Evolutionary conservation across 2,797 vertebrate species (phyloP).

Genomic region (Synaphobranchus kaupii): DNA sequence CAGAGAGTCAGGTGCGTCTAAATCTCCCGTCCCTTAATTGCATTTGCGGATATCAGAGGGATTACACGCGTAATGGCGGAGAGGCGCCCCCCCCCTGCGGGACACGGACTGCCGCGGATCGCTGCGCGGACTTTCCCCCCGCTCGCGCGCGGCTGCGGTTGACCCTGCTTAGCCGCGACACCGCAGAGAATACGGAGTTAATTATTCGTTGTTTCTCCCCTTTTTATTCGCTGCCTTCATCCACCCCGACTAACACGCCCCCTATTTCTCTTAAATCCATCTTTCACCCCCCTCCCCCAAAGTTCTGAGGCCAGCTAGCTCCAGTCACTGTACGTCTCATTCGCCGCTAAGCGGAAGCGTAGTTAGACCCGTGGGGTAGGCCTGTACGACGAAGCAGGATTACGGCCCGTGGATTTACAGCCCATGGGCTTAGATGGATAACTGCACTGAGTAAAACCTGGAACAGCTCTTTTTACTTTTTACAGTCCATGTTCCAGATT

Average conservation of each 20-base stretch:
- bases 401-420: no score
- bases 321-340: not conserved
- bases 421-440: no score
- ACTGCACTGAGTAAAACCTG: no score
- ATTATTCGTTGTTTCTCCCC: not conserved
- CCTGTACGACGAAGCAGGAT: not conserved
- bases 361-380: not conserved
- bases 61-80: slow-evolving; percentile 47
- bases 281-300: not conserved
- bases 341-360: not conserved
- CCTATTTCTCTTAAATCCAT: not conserved
- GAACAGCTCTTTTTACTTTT: no score
- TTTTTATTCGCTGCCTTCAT: not conserved
- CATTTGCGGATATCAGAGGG: slow-evolving; percentile 45
- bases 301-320: not conserved
- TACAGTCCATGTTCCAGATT: no score
- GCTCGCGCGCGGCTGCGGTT: slow-evolving; percentile 24
- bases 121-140: slow-evolving; percentile 24
- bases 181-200: slow-evolving; percentile 27
- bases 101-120: slow-evolving; percentile 32
- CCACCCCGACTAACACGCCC: not conserved
- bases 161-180: slow-evolving; percentile 36
- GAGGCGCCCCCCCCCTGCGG: slow-evolving; percentile 37
- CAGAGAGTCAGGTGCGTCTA: slow-evolving; percentile 50
- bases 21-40: slow-evolving; percentile 49